These are phyloP conservation scores for Epistrophe grossulariae DNA, from an alignment of 2,888 invertebrate genomes.

Conservation along the genomic window DNA sequence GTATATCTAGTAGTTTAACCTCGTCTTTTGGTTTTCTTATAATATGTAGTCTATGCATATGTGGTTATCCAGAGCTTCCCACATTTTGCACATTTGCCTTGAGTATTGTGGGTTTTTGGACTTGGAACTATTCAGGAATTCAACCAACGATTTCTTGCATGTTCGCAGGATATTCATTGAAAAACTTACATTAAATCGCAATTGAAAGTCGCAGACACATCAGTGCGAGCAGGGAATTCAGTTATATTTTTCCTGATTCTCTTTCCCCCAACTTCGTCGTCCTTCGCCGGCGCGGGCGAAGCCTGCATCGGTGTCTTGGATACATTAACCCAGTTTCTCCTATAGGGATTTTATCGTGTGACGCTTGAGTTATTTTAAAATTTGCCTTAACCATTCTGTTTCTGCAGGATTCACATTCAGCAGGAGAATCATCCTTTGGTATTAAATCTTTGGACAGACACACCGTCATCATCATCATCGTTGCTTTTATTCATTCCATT, in stretches of 20 bases:
- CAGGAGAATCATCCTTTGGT: not conserved
- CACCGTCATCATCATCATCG: constrained; percentile 12
- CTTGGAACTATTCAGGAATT: constrained; percentile 39
- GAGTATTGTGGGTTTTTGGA: constrained; percentile 1
- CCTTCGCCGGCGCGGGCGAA: not conserved
- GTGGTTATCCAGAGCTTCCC: constrained; percentile 21
- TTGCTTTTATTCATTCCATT: constrained; percentile 33
- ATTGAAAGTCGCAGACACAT: constrained; percentile 39
- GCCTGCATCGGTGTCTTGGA: constrained; percentile 1
- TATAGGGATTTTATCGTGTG: constrained; percentile 37
- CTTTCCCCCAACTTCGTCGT: not conserved
- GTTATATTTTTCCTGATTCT: not conserved
- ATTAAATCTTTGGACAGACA: constrained; percentile 30
- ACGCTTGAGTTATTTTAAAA: constrained; percentile 48
- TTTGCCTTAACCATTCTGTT: constrained; percentile 29
- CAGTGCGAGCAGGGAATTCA: constrained; percentile 24
- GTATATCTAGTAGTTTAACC: not conserved
- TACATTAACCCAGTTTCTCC: constrained; percentile 35
- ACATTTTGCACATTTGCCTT: constrained; percentile 16
- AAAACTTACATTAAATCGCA: constrained; percentile 42
- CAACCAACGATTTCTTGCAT: constrained; percentile 39
- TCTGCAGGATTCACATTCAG: constrained; percentile 3
- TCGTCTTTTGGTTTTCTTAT: constrained; percentile 26
- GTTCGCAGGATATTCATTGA: constrained; percentile 54
- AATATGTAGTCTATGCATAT: constrained; percentile 5